Evolutionary conservation across 2,797 vertebrate genomes (phyloP).

Genomic region (Diplodus puntazzo): DNA sequence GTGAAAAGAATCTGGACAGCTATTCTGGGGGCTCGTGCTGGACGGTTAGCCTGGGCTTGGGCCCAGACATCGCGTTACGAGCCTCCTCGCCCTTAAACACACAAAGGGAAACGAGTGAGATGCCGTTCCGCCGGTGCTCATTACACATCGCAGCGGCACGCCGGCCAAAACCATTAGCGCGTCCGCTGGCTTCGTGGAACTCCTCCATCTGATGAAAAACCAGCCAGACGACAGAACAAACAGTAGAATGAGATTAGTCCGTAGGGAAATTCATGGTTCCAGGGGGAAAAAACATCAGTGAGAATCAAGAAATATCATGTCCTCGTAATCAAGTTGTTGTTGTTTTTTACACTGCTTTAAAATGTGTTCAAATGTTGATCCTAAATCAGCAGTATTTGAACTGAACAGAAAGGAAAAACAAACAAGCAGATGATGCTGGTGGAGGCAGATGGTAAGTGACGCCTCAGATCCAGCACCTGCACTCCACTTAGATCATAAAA

Average conservation of each 20-base stretch:
- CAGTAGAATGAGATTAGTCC: constrained; percentile 25
- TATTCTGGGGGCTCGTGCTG: constrained; percentile 19
- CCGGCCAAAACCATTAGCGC: constrained; percentile 54
- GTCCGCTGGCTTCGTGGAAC: constrained; percentile 26
- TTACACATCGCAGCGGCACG: constrained; percentile 47
- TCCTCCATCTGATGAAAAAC: constrained; percentile 32
- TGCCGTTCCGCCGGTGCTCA: constrained; percentile 51
- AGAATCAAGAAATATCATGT: constrained; percentile 8
- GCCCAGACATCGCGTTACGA: constrained; percentile 45
- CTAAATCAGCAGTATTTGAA: constrained; percentile 13
- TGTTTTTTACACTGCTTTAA: not conserved
- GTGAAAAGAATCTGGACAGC: constrained; percentile 21
- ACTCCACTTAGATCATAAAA: constrained; percentile 61
- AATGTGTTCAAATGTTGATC: constrained; percentile 18
- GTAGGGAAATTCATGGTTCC: not conserved
- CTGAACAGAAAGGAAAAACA: constrained; percentile 3
- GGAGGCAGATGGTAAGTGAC: constrained; percentile 53
- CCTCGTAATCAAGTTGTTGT: not conserved
- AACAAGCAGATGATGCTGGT: constrained; percentile 21
- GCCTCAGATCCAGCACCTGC: constrained; percentile 35
- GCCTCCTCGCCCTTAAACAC: constrained; percentile 55
- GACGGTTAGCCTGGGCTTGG: constrained; percentile 7
- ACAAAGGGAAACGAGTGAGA: constrained; percentile 60
- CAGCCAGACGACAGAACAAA: constrained; percentile 27
- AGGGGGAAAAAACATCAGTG: not conserved